Conservation (phyloP, 2,113 vertebrate genomes). For the Amblyornis subalaris region DNA sequence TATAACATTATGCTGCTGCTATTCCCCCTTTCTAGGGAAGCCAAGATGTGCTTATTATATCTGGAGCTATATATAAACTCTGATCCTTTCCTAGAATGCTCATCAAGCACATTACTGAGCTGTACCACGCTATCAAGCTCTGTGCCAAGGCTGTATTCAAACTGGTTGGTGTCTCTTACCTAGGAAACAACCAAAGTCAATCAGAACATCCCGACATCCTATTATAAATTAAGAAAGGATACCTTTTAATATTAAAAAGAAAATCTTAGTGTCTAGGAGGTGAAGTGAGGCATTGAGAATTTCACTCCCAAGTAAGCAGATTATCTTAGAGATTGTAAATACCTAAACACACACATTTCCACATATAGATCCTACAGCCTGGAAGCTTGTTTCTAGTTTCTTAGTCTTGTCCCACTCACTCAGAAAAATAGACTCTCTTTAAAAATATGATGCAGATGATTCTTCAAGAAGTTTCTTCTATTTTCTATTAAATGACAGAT, state of each 20-base stretch:
- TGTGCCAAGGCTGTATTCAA: neutral
- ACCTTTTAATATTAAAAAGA: neutral
- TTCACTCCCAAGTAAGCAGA: neutral
- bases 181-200: neutral
- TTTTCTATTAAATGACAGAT: neutral
- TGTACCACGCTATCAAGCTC: rapidly evolving
- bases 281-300: neutral
- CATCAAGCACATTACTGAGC: neutral
- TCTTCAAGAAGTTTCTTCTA: neutral
- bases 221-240: neutral
- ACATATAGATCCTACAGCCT: neutral
- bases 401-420: neutral
- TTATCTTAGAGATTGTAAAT: neutral
- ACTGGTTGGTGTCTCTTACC: neutral
- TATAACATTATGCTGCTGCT: neutral
- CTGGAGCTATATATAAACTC: neutral
- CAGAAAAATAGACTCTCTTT: neutral
- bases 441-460: neutral
- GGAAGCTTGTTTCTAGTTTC: neutral
- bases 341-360: neutral
- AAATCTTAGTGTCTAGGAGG: neutral
- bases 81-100: neutral
- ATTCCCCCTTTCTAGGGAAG: neutral
- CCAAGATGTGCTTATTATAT: neutral
- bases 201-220: neutral